A percentile compares a stretch with the other conserved stretches of the same genome.
Conservation (phyloP, 1,140 invertebrate species). For the Phenacoccus solenopsis region DNA sequence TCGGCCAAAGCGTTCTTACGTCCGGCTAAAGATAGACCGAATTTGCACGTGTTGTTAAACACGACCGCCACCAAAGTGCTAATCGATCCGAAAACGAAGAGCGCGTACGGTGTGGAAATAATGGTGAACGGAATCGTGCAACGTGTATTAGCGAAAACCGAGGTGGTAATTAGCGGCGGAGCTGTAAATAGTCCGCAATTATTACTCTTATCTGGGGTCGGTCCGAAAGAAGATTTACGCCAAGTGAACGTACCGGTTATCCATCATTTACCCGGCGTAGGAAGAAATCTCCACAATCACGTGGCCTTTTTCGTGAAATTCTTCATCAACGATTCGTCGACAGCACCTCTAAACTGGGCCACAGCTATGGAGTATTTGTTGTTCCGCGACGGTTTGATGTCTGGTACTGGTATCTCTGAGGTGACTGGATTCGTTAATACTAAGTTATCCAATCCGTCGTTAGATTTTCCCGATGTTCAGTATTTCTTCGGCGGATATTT, state of each 20-base stretch:
- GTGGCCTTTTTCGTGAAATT: constrained; percentile 65
- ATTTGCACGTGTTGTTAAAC: constrained; percentile 65
- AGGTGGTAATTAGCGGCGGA: constrained; percentile 49
- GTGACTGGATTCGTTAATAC: constrained; percentile 70
- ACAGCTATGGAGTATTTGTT: constrained; percentile 75
- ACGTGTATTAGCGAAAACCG: constrained; percentile 44
- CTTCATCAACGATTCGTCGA: constrained; percentile 68
- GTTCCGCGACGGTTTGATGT: constrained; percentile 72
- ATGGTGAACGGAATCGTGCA: constrained; percentile 43
- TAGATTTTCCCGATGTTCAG: constrained; percentile 72
- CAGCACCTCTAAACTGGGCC: constrained; percentile 68
- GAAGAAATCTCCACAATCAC: constrained; percentile 78
- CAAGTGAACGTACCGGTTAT: constrained; percentile 48
- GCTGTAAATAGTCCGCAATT: constrained; percentile 70
- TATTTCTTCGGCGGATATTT: constrained; percentile 72
- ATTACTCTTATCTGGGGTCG: constrained; percentile 69
- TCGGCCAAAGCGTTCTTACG: constrained; percentile 54
- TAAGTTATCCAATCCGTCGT: constrained; percentile 55
- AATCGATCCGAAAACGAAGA: constrained; percentile 51
- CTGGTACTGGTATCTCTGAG: constrained; percentile 67
- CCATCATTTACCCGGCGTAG: constrained; percentile 68
- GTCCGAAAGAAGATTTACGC: constrained; percentile 55
- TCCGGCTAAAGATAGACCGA: constrained; percentile 49
- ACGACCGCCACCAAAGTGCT: constrained; percentile 56
- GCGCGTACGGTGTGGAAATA: constrained; percentile 54